phyloP scores from a whole-genome alignment of 92 coral and sea anemone species.

The Diadumene lineata region DNA sequence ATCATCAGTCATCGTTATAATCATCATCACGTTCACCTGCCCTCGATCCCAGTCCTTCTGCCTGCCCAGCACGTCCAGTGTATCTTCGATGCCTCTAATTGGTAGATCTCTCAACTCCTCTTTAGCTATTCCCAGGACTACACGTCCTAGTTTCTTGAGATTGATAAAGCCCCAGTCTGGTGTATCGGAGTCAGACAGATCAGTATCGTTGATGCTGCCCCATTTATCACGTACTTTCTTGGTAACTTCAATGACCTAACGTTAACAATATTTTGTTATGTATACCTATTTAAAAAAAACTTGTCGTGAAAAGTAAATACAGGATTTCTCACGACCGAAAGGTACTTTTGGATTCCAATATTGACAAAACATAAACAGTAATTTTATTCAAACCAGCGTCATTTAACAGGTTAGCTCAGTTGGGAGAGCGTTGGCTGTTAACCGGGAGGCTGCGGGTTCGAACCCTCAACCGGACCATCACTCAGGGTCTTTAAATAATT shows the following conservation, averaged over 20 bases:
- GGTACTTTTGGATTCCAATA: too few relatives aligned
- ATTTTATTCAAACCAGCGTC: too few relatives aligned
- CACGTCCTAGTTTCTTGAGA: slow-evolving; percentile 80
- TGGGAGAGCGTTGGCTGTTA: too few relatives aligned
- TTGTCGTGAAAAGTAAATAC: too few relatives aligned
- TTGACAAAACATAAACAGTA: too few relatives aligned
- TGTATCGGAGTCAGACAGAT: slow-evolving; percentile 58
- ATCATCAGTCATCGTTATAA: neutral
- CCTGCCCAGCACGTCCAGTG: slow-evolving; percentile 81
- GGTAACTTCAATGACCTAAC: slow-evolving; percentile 72
- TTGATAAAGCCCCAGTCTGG: slow-evolving; percentile 95
- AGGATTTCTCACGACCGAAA: too few relatives aligned
- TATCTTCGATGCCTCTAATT: slow-evolving; percentile 95
- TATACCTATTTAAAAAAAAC: too few relatives aligned
- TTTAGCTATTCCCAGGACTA: slow-evolving; percentile 88
- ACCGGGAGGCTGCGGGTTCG: too few relatives aligned
- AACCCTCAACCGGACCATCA: too few relatives aligned
- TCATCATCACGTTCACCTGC: slow-evolving; percentile 52
- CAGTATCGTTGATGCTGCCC: slow-evolving; percentile 88
- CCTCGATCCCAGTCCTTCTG: slow-evolving; percentile 96
- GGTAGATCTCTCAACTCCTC: slow-evolving; percentile 86
- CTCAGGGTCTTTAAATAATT: too few relatives aligned
- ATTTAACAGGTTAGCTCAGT: too few relatives aligned
- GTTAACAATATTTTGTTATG: too few relatives aligned
- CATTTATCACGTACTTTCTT: slow-evolving; percentile 77